Percentiles rank a stretch among this genome's conserved stretches.
These are phyloP conservation scores for Ceyx margarethae DNA, from an alignment of 2,113 vertebrate genomes.

Conservation along the genomic window DNA sequence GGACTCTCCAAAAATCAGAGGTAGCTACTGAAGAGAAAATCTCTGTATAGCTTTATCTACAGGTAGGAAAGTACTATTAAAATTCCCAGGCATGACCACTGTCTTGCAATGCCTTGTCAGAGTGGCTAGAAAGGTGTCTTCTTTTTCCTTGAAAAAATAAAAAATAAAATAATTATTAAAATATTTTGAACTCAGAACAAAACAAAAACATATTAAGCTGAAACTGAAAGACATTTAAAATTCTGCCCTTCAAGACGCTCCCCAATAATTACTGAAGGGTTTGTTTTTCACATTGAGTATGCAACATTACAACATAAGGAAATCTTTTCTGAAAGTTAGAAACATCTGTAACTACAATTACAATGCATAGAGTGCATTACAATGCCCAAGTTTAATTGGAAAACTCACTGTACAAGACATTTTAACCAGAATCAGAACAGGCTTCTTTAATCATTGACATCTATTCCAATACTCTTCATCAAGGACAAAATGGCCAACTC, in stretches of 20 bases:
- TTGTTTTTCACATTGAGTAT: constrained; percentile 11
- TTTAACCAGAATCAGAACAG: background rate
- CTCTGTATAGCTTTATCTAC: background rate
- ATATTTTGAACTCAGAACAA: background rate
- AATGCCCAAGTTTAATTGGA: constrained; percentile 31
- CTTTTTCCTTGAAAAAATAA: background rate
- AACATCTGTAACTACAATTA: constrained; percentile 49
- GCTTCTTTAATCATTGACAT: background rate
- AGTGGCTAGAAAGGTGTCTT: background rate
- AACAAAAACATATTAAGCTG: background rate
- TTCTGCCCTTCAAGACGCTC: background rate
- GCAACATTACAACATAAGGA: constrained; percentile 29
- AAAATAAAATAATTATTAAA: background rate
- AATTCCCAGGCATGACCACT: background rate
- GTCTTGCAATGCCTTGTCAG: background rate
- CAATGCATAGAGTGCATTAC: constrained; percentile 1
- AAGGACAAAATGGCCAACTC: background rate
- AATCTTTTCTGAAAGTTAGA: constrained; percentile 51
- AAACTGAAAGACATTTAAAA: background rate
- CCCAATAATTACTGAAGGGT: background rate
- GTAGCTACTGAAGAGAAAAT: background rate
- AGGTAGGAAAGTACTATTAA: background rate
- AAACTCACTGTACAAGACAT: constrained; percentile 1
- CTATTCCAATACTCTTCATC: background rate
- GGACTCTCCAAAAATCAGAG: background rate